Percentiles rank a stretch among this genome's conserved stretches.
These are phyloP conservation scores for Triops cancriformis DNA, from an alignment of 1,140 invertebrate genomes.

Conservation along the genomic window DNA sequence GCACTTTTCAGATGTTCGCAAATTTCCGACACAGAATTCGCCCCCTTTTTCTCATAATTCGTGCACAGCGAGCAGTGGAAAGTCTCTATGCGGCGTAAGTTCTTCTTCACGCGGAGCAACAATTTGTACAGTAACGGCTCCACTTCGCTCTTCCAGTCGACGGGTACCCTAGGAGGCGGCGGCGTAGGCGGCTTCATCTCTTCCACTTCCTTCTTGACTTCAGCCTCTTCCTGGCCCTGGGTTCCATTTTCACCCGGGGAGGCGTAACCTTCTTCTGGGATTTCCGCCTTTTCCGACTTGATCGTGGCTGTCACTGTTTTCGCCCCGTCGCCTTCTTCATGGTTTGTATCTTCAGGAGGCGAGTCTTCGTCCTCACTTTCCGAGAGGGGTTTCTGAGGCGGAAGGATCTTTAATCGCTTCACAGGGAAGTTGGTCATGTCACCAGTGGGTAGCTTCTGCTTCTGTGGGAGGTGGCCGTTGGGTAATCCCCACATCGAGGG, in stretches of 20 bases:
- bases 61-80: slow-evolving; percentile 23
- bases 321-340: slow-evolving; percentile 4
- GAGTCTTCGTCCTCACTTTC: neutral
- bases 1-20: slow-evolving; percentile 26
- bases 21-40: slow-evolving; percentile 22
- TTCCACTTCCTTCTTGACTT: neutral
- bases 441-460: neutral
- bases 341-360: neutral
- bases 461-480: neutral
- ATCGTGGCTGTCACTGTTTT: neutral
- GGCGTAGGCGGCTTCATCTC: slow-evolving; percentile 20
- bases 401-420: neutral
- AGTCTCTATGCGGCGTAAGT: slow-evolving; percentile 9
- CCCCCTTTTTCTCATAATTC: slow-evolving; percentile 22
- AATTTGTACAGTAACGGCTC: slow-evolving; percentile 28
- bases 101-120: slow-evolving; percentile 27
- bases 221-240: slow-evolving; percentile 16
- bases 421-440: neutral
- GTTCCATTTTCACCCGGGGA: neutral
- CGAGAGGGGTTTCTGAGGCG: neutral
- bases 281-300: neutral
- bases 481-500: neutral
- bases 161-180: slow-evolving; percentile 22
- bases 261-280: neutral
- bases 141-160: slow-evolving; percentile 25